phyloP scores from a whole-genome alignment of 2,113 vertebrate genomes.

The Otus sunia region DNA sequence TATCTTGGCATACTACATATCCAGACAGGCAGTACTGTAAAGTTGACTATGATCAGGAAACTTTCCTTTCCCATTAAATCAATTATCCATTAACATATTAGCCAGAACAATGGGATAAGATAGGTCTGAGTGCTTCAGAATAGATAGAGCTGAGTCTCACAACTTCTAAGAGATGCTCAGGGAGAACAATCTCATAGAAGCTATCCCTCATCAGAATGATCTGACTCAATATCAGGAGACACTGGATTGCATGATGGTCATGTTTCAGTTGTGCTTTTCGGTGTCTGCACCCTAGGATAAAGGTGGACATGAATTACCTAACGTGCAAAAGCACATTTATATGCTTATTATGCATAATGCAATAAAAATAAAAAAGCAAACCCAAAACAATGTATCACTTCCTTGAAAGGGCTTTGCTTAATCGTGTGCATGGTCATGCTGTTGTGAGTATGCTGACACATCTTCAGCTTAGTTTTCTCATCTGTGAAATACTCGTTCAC shows the following conservation, averaged over 20 bases:
- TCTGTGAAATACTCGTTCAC: neutral
- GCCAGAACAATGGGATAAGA: neutral
- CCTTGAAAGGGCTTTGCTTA: neutral
- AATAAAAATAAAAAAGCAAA: constrained; percentile 11
- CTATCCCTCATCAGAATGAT: neutral
- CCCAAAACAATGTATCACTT: constrained; percentile 4
- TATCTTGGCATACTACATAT: neutral
- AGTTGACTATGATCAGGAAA: neutral
- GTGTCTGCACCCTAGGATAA: neutral
- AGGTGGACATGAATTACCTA: neutral
- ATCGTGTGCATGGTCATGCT: neutral
- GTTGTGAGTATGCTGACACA: neutral
- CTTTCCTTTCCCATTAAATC: neutral
- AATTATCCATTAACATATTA: constrained; percentile 18
- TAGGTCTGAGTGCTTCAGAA: neutral
- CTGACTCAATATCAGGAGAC: neutral
- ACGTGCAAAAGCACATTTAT: neutral
- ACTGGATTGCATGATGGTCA: neutral
- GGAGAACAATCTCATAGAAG: neutral
- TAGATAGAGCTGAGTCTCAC: neutral
- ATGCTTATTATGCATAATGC: neutral
- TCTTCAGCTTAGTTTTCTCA: neutral
- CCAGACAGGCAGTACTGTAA: neutral
- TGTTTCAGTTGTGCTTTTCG: neutral
- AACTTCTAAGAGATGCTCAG: neutral